Evolutionary conservation across 2,888 invertebrate genomes (phyloP).

Genomic region (Hirtodrosophila confusa): DNA sequence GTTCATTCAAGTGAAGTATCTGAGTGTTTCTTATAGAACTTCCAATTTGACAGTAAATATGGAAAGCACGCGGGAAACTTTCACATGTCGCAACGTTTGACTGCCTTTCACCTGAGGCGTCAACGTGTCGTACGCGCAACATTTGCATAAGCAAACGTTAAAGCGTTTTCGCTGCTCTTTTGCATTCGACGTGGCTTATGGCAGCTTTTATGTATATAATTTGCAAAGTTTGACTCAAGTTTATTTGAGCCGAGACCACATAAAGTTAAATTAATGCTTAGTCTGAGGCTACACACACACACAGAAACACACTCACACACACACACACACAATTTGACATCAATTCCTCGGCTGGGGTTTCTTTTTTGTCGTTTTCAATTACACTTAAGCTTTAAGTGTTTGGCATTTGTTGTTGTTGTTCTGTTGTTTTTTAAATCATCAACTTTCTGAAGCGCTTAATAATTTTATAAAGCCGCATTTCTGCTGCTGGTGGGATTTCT

Average conservation of each 20-base stretch:
- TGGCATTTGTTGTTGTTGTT: slow-evolving; percentile 32
- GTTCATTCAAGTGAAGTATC: neutral
- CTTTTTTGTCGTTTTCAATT: slow-evolving; percentile 62
- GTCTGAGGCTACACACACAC: slow-evolving; percentile 22
- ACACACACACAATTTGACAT: slow-evolving; percentile 14
- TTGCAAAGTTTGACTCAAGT: slow-evolving; percentile 53
- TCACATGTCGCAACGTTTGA: slow-evolving; percentile 30
- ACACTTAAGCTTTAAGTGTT: slow-evolving; percentile 63
- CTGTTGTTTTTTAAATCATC: slow-evolving; percentile 32
- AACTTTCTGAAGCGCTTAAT: slow-evolving; percentile 55
- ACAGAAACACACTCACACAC: slow-evolving; percentile 8
- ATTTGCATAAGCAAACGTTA: slow-evolving; percentile 60
- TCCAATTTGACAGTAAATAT: slow-evolving; percentile 34
- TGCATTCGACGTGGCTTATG: slow-evolving; percentile 46
- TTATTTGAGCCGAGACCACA: slow-evolving; percentile 57
- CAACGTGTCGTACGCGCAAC: slow-evolving; percentile 58
- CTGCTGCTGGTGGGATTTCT: slow-evolving; percentile 48
- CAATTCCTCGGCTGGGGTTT: slow-evolving; percentile 22
- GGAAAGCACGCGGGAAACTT: slow-evolving; percentile 30
- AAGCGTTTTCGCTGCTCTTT: slow-evolving; percentile 45
- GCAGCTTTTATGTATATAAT: slow-evolving; percentile 46
- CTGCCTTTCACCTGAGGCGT: slow-evolving; percentile 49
- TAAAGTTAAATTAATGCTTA: slow-evolving; percentile 65
- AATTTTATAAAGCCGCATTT: slow-evolving; percentile 60
- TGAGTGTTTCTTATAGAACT: slow-evolving; percentile 12